Percentiles rank a stretch among this genome's conserved stretches.
phyloP scores from a whole-genome alignment of 2,888 invertebrate species.

The Caenorhabditis panamensis region DNA sequence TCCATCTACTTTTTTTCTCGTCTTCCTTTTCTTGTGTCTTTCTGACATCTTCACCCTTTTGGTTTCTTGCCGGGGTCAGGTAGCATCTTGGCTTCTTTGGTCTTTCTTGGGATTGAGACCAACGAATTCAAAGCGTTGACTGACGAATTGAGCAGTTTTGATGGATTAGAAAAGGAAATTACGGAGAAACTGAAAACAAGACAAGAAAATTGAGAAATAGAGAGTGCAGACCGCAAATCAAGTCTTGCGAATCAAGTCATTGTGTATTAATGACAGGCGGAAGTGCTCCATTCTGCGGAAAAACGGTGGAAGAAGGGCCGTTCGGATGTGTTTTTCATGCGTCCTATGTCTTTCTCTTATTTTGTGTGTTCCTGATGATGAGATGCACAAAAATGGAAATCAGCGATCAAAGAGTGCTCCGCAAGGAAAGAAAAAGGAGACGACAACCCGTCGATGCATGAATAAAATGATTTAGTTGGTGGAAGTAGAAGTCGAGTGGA shows the following conservation, averaged over 20 bases:
- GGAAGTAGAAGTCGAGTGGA: conserved; percentile 17
- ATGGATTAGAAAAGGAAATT: conserved; percentile 39
- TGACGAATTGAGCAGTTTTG: conserved; percentile 30
- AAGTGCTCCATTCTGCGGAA: conserved; percentile 20
- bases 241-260: conserved; percentile 53
- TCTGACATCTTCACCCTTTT: background rate
- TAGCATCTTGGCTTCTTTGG: background rate
- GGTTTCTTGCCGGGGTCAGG: background rate
- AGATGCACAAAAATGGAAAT: conserved; percentile 56
- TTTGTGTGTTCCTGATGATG: conserved; percentile 21
- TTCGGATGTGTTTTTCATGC: conserved; percentile 2
- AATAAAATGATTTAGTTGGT: conserved; percentile 46
- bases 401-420: conserved; percentile 28
- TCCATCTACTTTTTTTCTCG: conserved; percentile 17
- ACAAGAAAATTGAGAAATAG: background rate
- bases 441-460: conserved; percentile 37
- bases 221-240: conserved; percentile 23
- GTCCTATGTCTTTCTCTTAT: background rate
- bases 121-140: background rate
- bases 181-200: conserved; percentile 4
- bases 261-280: conserved; percentile 58
- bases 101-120: background rate
- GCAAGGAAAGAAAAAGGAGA: conserved; percentile 8
- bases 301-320: conserved; percentile 12
- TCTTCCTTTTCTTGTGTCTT: conserved; percentile 11